Conservation (phyloP, 1,140 invertebrate species). For the Notospermus geniculatus region DNA sequence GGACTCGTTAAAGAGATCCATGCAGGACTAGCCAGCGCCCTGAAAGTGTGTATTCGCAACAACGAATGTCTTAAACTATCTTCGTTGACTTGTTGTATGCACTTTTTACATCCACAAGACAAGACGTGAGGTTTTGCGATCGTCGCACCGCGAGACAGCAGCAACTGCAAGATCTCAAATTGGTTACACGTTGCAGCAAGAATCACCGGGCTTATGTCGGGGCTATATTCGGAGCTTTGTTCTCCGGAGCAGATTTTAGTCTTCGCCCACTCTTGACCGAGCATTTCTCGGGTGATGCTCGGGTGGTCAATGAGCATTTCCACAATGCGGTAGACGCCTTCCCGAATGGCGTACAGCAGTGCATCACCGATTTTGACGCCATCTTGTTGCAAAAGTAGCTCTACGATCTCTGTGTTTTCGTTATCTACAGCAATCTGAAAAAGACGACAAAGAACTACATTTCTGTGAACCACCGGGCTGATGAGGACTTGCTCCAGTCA, state of each 20-base stretch:
- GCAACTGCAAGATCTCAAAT: constrained; percentile 54
- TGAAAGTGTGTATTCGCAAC: constrained; percentile 53
- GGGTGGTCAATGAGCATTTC: constrained; percentile 64
- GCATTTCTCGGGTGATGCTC: constrained; percentile 45
- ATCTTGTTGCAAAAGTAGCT: constrained; percentile 44
- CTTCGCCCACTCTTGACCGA: constrained; percentile 43
- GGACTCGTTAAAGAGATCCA: constrained; percentile 66
- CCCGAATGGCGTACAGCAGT: constrained; percentile 52
- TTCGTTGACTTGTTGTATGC: constrained; percentile 57
- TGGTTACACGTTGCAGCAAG: constrained; percentile 54
- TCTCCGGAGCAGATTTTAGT: constrained; percentile 29
- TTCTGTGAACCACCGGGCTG: too few relatives aligned
- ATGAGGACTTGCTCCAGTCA: too few relatives aligned
- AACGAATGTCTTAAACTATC: constrained; percentile 49
- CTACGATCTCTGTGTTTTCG: constrained; percentile 53
- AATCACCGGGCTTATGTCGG: constrained; percentile 52
- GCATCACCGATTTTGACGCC: constrained; percentile 55
- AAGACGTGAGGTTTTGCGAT: constrained; percentile 61
- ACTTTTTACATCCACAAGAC: constrained; percentile 62
- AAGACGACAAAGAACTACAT: background rate
- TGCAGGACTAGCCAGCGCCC: constrained; percentile 55
- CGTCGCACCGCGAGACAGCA: constrained; percentile 48
- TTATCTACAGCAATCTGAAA: constrained; percentile 49
- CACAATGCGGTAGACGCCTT: constrained; percentile 62
- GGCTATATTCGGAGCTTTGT: constrained; percentile 47